phyloP scores from a whole-genome alignment of 2,113 vertebrate genomes.

The Himantopus leucocephalus region DNA sequence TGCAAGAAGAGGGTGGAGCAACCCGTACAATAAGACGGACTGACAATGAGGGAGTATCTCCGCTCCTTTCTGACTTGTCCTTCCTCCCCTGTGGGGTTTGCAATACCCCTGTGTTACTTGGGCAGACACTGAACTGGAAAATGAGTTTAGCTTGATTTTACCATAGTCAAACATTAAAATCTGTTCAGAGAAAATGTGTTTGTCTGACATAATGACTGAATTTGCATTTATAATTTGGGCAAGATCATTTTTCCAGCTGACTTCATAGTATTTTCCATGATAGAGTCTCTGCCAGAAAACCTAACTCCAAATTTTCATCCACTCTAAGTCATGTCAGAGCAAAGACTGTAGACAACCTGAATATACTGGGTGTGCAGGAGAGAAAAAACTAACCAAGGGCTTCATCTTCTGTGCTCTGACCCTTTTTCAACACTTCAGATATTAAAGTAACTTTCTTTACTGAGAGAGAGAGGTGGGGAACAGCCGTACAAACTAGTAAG shows the following conservation, averaged over 20 bases:
- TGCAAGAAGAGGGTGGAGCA: not conserved
- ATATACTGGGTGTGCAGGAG: not conserved
- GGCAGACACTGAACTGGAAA: not conserved
- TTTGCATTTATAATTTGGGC: slow-evolving; percentile 27
- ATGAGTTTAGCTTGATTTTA: slow-evolving; percentile 18
- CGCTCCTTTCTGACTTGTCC: not conserved
- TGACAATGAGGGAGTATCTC: not conserved
- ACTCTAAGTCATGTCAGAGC: not conserved
- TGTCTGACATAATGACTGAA: not conserved
- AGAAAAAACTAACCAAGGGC: not conserved
- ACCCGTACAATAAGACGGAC: accelerated
- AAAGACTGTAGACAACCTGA: not conserved
- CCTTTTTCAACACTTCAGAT: not conserved
- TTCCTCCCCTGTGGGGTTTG: not conserved
- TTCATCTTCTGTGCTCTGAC: not conserved
- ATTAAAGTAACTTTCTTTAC: not conserved
- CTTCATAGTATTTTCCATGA: not conserved
- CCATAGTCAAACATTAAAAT: slow-evolving; percentile 9
- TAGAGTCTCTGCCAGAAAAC: not conserved
- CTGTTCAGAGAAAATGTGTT: not conserved
- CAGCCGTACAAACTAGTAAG: not conserved
- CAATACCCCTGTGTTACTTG: not conserved
- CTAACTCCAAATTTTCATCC: not conserved
- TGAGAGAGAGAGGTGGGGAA: not conserved
- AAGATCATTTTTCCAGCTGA: not conserved